These are phyloP conservation scores for Lasioglossum baleicum DNA, from an alignment of 1,140 invertebrate species.

Conservation along the genomic window DNA sequence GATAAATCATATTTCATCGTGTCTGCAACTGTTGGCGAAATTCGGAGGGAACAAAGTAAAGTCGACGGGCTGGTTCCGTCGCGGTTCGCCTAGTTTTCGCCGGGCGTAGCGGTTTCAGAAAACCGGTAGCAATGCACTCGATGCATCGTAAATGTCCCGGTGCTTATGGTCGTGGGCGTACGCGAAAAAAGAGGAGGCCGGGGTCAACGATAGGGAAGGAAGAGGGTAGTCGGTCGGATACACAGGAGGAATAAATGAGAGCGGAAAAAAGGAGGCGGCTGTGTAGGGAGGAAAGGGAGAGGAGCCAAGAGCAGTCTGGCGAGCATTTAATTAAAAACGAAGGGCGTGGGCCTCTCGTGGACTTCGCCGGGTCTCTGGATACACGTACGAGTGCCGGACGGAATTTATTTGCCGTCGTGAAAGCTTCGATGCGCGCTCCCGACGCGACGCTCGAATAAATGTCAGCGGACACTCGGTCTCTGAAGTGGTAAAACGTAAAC, in stretches of 20 bases:
- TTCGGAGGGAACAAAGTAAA: no score
- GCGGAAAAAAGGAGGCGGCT: not conserved
- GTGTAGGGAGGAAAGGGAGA: not conserved
- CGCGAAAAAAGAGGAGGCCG: not conserved
- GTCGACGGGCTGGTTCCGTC: no score
- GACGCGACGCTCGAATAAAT: conserved; percentile 45
- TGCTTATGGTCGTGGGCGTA: no score
- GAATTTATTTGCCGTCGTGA: conserved; percentile 54
- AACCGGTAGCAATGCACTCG: no score
- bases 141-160: no score
- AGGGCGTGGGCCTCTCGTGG: conserved; percentile 46
- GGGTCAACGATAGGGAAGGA: conserved; percentile 23
- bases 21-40: no score
- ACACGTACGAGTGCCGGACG: conserved; percentile 33
- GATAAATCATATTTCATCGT: no score
- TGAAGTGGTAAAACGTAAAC: not conserved
- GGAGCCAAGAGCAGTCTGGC: conserved; percentile 7
- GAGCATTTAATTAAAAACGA: conserved; percentile 66
- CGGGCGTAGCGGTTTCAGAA: no score
- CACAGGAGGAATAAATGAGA: conserved; percentile 28
- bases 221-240: not conserved
- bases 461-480: not conserved
- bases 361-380: conserved; percentile 14
- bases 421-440: conserved; percentile 29
- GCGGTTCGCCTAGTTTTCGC: no score